phyloP scores from a whole-genome alignment of 2,888 invertebrate genomes.

The Himalopsyche kuldschensis region DNA sequence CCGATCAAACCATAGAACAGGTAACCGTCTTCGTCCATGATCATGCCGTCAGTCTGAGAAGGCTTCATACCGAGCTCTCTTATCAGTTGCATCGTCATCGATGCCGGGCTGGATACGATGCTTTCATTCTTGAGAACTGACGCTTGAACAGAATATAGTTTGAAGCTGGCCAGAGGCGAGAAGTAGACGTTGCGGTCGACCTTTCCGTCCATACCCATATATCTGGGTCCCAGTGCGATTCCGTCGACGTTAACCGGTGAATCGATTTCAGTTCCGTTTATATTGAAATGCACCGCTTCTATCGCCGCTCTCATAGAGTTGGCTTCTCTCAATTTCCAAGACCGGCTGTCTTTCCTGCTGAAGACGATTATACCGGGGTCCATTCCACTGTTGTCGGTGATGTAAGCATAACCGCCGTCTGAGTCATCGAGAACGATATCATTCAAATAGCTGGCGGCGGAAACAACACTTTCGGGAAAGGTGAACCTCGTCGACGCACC shows the following conservation, averaged over 20 bases:
- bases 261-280: constrained; percentile 61
- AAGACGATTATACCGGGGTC: constrained; percentile 76
- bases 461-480: constrained; percentile 65
- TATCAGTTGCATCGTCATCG: constrained; percentile 55
- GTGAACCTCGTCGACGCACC: constrained; percentile 61
- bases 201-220: constrained; percentile 47
- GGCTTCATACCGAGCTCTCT: constrained; percentile 64
- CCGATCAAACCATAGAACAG: constrained; percentile 72
- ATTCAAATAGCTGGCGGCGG: constrained; percentile 65
- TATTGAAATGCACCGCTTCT: constrained; percentile 62
- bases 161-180: constrained; percentile 68
- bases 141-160: constrained; percentile 67
- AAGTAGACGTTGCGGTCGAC: constrained; percentile 65
- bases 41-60: constrained; percentile 75
- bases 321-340: constrained; percentile 71
- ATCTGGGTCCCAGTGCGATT: constrained; percentile 70
- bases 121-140: constrained; percentile 62
- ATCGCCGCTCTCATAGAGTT: constrained; percentile 65
- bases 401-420: constrained; percentile 69
- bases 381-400: constrained; percentile 68
- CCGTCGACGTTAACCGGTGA: constrained; percentile 69
- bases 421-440: constrained; percentile 74
- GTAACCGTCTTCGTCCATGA: constrained; percentile 70
- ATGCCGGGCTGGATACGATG: constrained; percentile 46
- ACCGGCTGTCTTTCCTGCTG: constrained; percentile 63